A percentile compares a stretch with the other conserved stretches of the same genome.
Evolutionary conservation across 2,888 invertebrate genomes (phyloP).

Genomic region (Leptopilina myrica): DNA sequence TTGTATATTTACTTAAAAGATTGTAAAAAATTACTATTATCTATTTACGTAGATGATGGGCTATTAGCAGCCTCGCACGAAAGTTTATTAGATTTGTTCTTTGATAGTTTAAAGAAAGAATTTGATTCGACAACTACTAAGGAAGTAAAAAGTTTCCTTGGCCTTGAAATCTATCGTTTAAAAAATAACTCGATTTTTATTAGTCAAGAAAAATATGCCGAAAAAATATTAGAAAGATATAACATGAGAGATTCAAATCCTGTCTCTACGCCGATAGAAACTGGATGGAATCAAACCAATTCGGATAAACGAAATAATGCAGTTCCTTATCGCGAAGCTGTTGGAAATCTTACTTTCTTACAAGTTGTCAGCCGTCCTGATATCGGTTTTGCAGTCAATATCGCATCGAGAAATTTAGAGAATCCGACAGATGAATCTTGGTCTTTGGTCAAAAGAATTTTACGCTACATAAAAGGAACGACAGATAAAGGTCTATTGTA

Average conservation of each 20-base stretch:
- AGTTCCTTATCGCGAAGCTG: neutral
- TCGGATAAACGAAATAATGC: neutral
- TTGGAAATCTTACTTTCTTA: neutral
- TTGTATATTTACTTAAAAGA: neutral
- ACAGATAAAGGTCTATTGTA: constrained; percentile 2
- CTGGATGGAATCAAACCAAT: neutral
- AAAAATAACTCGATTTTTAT: neutral
- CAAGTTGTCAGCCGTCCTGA: neutral
- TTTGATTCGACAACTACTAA: neutral
- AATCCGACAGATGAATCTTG: neutral
- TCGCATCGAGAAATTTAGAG: neutral
- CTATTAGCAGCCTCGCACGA: neutral
- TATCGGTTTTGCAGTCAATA: neutral
- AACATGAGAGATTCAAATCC: neutral
- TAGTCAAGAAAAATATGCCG: neutral
- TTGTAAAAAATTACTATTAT: neutral
- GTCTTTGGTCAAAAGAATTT: constrained; percentile 42
- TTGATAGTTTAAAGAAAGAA: neutral
- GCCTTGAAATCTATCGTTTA: neutral
- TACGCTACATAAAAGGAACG: constrained; percentile 50
- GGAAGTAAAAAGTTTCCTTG: neutral
- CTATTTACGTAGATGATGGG: neutral
- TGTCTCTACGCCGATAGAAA: neutral
- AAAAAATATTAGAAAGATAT: neutral
- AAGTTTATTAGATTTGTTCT: neutral